phyloP scores from a whole-genome alignment of 2,888 invertebrate species.

The Acleris emargana region DNA sequence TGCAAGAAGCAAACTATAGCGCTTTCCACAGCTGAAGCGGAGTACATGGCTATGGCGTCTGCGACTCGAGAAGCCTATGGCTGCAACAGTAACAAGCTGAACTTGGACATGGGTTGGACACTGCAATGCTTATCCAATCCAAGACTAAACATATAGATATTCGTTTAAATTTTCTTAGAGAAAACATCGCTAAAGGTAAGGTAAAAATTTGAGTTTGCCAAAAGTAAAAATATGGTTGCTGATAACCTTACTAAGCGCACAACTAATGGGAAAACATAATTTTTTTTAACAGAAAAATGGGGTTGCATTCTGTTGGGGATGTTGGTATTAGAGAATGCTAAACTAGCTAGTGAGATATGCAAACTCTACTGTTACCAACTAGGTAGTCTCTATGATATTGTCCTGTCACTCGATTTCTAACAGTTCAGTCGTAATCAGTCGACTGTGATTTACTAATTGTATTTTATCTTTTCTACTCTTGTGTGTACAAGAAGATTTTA shows the following conservation, averaged over 20 bases:
- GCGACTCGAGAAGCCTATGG: neutral
- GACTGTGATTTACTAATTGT: too few relatives aligned
- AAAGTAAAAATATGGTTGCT: neutral
- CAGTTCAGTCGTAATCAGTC: too few relatives aligned
- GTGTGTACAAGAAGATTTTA: too few relatives aligned
- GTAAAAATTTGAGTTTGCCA: neutral
- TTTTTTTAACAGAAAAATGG: neutral
- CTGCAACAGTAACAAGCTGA: neutral
- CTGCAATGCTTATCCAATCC: neutral
- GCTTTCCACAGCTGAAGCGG: neutral
- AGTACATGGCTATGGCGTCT: neutral
- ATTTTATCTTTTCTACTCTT: too few relatives aligned
- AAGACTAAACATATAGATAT: neutral
- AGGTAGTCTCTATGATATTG: too few relatives aligned
- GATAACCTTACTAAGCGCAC: neutral
- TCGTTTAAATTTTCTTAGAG: neutral
- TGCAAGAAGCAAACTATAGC: neutral
- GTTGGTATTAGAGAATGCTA: too few relatives aligned
- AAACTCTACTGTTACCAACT: too few relatives aligned
- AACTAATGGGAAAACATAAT: neutral
- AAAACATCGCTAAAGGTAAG: neutral
- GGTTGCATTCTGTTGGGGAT: too few relatives aligned
- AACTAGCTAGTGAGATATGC: too few relatives aligned
- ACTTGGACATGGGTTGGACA: neutral
- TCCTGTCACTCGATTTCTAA: too few relatives aligned